Percentiles rank a stretch among this genome's conserved stretches.
Conservation (phyloP, 2,888 invertebrate species). For the Slavum lentiscoides region DNA sequence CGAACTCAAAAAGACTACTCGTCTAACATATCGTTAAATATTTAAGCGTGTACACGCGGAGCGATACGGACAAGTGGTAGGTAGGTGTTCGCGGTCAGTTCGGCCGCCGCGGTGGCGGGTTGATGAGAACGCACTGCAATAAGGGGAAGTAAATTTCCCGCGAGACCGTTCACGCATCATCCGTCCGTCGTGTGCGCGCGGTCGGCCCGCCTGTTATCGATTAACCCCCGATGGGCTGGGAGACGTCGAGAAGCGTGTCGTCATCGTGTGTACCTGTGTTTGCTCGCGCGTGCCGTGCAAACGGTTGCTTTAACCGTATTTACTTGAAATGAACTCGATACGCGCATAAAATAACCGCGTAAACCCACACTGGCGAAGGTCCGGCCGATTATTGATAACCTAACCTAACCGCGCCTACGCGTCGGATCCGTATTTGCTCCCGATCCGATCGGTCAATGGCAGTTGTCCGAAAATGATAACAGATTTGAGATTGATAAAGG, state of each 20-base stretch:
- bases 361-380: too few species aligned
- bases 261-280: conserved; percentile 4
- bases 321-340: conserved; percentile 10
- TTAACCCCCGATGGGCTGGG: conserved; percentile 13
- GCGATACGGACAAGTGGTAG: too few species aligned
- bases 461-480: too few species aligned
- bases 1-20: too few species aligned
- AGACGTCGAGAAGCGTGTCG: background rate
- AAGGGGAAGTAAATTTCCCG: conserved; percentile 31
- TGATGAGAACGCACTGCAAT: background rate
- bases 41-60: background rate
- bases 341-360: background rate
- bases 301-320: conserved; percentile 19
- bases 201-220: conserved; percentile 35
- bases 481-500: too few species aligned
- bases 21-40: too few species aligned
- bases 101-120: too few species aligned
- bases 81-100: too few species aligned
- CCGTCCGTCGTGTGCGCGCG: background rate
- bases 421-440: too few species aligned
- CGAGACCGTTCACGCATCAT: conserved; percentile 15
- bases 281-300: background rate
- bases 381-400: too few species aligned
- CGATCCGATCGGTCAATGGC: too few species aligned
- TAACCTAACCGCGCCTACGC: too few species aligned